These are phyloP conservation scores for Lottia gigantea DNA, from an alignment of 2,888 invertebrate genomes.

Conservation along the genomic window DNA sequence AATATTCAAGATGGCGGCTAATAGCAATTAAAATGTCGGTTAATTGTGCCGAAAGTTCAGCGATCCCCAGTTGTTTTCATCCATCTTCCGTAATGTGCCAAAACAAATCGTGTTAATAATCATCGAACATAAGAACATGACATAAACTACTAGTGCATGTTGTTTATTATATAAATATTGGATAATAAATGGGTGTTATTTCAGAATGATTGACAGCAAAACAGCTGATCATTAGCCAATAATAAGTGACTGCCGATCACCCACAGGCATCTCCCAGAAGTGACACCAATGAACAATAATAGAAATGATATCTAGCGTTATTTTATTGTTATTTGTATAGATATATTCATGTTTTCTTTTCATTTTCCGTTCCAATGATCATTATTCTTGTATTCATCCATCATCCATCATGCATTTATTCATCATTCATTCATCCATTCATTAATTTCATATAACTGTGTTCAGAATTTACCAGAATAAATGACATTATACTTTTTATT, in stretches of 20 bases:
- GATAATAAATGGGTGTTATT: not conserved
- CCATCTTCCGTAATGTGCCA: constrained; percentile 10
- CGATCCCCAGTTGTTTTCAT: not conserved
- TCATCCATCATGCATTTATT: too few species aligned
- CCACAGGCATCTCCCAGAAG: not conserved
- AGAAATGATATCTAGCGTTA: too few species aligned
- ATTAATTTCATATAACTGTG: too few species aligned
- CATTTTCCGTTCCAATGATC: too few species aligned
- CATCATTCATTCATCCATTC: too few species aligned
- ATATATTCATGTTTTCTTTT: too few species aligned
- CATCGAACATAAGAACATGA: too few species aligned
- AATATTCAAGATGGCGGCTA: constrained; percentile 5
- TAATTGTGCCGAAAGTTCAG: not conserved
- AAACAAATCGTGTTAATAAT: not conserved
- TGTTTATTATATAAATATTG: constrained; percentile 3
- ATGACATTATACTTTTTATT: too few species aligned
- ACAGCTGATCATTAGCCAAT: constrained; percentile 3
- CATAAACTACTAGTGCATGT: not conserved
- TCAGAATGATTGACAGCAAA: constrained; percentile 4
- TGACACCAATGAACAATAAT: too few species aligned
- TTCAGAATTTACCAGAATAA: too few species aligned
- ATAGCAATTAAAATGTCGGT: not conserved
- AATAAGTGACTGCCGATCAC: not conserved
- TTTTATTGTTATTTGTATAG: too few species aligned
- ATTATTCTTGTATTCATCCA: too few species aligned